Conservation (phyloP, 2,888 invertebrate species). For the Drosophila stalkeri region DNA sequence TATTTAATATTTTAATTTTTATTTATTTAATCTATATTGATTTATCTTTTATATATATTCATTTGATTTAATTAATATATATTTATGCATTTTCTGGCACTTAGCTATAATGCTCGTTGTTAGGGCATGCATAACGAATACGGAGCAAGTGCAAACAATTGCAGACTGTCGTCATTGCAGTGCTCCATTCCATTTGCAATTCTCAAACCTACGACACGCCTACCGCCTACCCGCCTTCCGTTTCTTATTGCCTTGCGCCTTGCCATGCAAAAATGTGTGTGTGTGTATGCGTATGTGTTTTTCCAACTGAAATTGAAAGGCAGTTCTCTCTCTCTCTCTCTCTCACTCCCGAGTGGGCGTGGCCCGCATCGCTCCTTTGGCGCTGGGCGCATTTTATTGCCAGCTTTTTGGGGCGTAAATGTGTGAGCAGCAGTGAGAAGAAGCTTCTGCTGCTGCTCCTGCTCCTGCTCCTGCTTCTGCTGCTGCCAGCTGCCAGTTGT, state of each 20-base stretch:
- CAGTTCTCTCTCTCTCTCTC: slow-evolving; percentile 19
- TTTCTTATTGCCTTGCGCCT: slow-evolving; percentile 33
- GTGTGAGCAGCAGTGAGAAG: slow-evolving; percentile 48
- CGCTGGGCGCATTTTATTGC: slow-evolving; percentile 48
- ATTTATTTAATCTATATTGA: too few species aligned
- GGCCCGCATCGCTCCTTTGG: slow-evolving; percentile 38
- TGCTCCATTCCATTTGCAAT: slow-evolving; percentile 19
- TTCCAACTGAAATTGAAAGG: slow-evolving; percentile 66
- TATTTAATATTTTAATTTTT: too few species aligned
- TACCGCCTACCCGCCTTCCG: slow-evolving; percentile 1
- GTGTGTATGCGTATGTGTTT: background rate
- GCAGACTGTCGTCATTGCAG: slow-evolving; percentile 39
- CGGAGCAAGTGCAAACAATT: slow-evolving; percentile 68
- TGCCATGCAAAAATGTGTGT: slow-evolving; percentile 58
- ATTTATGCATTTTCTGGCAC: background rate
- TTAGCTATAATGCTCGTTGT: background rate
- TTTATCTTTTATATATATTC: too few species aligned
- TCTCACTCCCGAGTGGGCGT: slow-evolving; percentile 43
- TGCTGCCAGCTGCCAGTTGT: slow-evolving; percentile 38
- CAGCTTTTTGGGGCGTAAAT: slow-evolving; percentile 59
- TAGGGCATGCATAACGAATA: slow-evolving; percentile 21
- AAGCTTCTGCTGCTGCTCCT: slow-evolving; percentile 14
- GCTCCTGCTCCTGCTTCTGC: slow-evolving; percentile 9
- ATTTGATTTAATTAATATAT: background rate
- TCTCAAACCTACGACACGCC: slow-evolving; percentile 12